These are phyloP conservation scores for Megalopta genalis DNA, from an alignment of 1,140 invertebrate species.

Conservation along the genomic window DNA sequence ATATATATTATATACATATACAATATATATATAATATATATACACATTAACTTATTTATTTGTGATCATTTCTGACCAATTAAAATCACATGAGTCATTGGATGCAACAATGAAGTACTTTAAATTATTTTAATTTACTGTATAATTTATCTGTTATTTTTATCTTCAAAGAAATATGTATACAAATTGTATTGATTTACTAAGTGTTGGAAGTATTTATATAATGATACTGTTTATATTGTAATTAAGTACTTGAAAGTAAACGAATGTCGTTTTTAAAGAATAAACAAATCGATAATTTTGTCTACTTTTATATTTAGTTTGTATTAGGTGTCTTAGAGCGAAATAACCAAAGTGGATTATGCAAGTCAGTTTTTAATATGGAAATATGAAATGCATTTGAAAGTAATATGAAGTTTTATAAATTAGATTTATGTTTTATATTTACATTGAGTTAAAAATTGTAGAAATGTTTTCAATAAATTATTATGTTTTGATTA, in stretches of 20 bases:
- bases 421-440: conserved; percentile 4
- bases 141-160: conserved; percentile 4
- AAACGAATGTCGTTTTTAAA: conserved; percentile 2
- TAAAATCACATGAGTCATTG: conserved; percentile 30
- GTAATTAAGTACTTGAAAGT: not conserved
- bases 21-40: too few species aligned
- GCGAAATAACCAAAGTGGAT: not conserved
- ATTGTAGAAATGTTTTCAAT: not conserved
- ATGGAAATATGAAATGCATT: not conserved
- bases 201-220: conserved; percentile 3
- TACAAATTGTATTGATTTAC: not conserved
- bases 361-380: not conserved
- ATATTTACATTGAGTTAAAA: not conserved
- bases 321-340: conserved; percentile 21
- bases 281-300: conserved; percentile 8
- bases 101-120: conserved; percentile 4
- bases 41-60: too few species aligned
- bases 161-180: conserved; percentile 7
- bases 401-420: not conserved
- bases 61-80: not conserved
- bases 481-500: not conserved
- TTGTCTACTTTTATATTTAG: conserved; percentile 8
- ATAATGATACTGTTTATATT: conserved; percentile 9
- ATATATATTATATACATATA: not conserved
- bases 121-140: conserved; percentile 4